phyloP scores from a whole-genome alignment of 2,113 vertebrate genomes.

The Gasterosteus nipponicus region DNA sequence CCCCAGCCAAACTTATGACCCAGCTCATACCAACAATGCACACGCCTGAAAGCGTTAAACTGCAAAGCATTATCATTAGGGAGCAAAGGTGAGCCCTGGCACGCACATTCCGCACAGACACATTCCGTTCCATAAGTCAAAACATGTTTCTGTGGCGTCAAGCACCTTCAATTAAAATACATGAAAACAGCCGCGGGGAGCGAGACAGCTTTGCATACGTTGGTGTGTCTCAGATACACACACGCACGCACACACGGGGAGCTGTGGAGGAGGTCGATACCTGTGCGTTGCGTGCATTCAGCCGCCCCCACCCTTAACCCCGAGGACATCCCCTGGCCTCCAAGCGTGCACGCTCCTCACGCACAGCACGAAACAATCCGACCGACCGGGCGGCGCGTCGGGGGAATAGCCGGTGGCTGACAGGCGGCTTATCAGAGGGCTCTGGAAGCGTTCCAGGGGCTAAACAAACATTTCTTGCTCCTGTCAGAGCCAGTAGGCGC shows the following conservation, averaged over 20 bases:
- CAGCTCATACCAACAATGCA: constrained; percentile 20
- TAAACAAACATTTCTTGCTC: constrained; percentile 46
- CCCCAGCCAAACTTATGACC: too few species aligned
- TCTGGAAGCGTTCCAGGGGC: constrained; percentile 59
- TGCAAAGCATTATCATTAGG: constrained; percentile 3
- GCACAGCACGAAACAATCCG: constrained; percentile 58
- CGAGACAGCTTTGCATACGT: neutral
- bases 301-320: constrained; percentile 68
- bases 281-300: constrained; percentile 47
- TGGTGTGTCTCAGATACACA: constrained; percentile 5
- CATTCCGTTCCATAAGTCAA: constrained; percentile 61
- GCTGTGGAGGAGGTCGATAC: constrained; percentile 55
- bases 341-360: constrained; percentile 52
- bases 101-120: constrained; percentile 23
- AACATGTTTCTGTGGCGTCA: constrained; percentile 56
- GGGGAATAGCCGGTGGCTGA: constrained; percentile 51
- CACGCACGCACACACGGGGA: constrained; percentile 15
- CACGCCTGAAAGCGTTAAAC: constrained; percentile 5
- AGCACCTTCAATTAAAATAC: constrained; percentile 45
- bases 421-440: constrained; percentile 23
- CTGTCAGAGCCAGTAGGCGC: constrained; percentile 20
- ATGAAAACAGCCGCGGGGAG: constrained; percentile 26
- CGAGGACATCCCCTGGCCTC: constrained; percentile 63
- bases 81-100: neutral
- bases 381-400: constrained; percentile 54